phyloP scores from a whole-genome alignment of 2,888 invertebrate genomes.

The Phengaris arion region DNA sequence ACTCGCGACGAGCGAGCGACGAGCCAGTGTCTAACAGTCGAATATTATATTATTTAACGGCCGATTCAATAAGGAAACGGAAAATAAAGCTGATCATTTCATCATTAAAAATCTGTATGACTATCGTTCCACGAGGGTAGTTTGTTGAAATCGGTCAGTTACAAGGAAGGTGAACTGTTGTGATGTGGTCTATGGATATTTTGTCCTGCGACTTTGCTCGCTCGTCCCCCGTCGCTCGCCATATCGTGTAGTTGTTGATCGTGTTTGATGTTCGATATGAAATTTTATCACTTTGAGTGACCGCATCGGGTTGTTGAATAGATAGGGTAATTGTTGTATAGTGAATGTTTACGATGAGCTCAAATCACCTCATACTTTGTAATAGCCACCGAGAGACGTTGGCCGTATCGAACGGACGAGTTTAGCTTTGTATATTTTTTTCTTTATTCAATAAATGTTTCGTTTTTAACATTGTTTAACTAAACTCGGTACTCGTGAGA shows the following conservation, averaged over 20 bases:
- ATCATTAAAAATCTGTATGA: background rate
- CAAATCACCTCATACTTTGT: conserved; percentile 57
- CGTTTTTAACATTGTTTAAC: conserved; percentile 60
- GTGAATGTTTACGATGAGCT: conserved; percentile 56
- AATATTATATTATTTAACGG: background rate
- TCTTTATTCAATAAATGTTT: conserved; percentile 50
- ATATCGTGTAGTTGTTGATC: conserved; percentile 58
- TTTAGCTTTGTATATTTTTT: conserved; percentile 49
- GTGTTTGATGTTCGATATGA: conserved; percentile 57
- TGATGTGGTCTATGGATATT: too few species aligned
- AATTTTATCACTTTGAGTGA: conserved; percentile 70
- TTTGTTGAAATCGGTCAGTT: background rate
- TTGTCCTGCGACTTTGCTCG: background rate
- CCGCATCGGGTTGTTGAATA: conserved; percentile 66
- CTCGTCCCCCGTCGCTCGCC: conserved; percentile 31
- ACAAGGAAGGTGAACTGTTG: background rate
- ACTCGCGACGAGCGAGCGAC: conserved; percentile 17
- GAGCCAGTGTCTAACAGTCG: background rate
- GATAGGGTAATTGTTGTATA: conserved; percentile 64
- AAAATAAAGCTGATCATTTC: background rate
- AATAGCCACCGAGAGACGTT: conserved; percentile 41
- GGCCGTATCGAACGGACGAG: conserved; percentile 39
- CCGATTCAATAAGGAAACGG: background rate
- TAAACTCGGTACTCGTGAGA: conserved; percentile 66
- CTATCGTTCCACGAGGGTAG: background rate